Base-by-base conservation (phyloP, 2,113 vertebrate species). In the Colossoma macropomum region DNA sequence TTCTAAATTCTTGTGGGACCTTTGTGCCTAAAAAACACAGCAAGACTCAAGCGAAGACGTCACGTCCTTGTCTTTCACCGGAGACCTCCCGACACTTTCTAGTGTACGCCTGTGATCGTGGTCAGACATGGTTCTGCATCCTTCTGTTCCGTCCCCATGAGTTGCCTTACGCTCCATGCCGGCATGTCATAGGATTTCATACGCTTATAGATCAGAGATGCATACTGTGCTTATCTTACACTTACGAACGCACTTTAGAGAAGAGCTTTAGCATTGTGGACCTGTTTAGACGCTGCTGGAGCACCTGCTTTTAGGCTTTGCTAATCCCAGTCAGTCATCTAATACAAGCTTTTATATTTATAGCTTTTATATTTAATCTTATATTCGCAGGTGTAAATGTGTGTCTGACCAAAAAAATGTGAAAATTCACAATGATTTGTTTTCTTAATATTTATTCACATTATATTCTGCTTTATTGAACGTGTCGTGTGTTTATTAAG, bases 171-270 rank as follows among this genome's bases (percentile, higher is more conserved):
- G 16, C 62, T 65, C 60, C 10, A 65, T 38, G 63, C 56, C 21
- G 45, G 77, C 77, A 79, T 79, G 62, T 45, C 41, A 30, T 45
- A 71, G 23, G 21, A 71, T 71, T 45, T 25, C 75, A 45, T 16
- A 50, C 27, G 63, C 75, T 65, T 78, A n/a, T 70, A 78, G 76
- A 41, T 78, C 59, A 79, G 27, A 50, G 45, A 66, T n/a, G 12
- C 21, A 28, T 27, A 25, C 25, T 50, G 28, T 45, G 27, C 48
- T 34, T 68, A 48, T 32, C 32, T 25, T 27, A 62, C 59, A 32
- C 59, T 25, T 38, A 65, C 34, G 21, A 32, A 60, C 16, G 74
- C 65, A 71, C 74, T 77, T 70, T 77, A 83, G 81, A 71, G 19
- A 68, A 62, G 52, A 77, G 81, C 65, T 77, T 70, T 48, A 71